Evolutionary conservation across 2,113 vertebrate genomes (phyloP).

Genomic region (Prochilodus magdalenae): DNA sequence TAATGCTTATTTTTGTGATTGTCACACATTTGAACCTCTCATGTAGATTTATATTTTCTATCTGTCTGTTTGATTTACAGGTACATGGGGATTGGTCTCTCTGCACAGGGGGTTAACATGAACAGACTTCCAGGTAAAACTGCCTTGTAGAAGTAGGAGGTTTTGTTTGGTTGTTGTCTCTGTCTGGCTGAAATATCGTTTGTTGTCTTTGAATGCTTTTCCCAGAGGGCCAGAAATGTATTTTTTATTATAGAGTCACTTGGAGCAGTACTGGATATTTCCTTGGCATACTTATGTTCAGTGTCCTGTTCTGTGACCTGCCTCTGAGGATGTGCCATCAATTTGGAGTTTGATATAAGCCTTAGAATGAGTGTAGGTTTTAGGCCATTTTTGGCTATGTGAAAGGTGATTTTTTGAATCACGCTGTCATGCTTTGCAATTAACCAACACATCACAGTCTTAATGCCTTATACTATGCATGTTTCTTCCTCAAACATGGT

Average conservation of each 20-base stretch:
- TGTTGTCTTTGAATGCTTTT: background rate
- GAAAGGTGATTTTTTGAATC: no score
- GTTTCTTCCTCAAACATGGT: no score
- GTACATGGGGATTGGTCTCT: slow-evolving; percentile 99
- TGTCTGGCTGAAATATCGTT: slow-evolving; percentile 14
- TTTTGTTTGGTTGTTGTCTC: background rate
- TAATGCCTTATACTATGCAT: no score
- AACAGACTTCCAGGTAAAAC: slow-evolving; percentile 96
- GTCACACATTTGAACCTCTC: background rate
- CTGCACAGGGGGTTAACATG: slow-evolving; percentile 99
- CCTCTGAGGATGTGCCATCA: no score
- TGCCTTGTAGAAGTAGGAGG: background rate
- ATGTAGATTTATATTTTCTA: background rate
- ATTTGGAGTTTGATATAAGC: no score
- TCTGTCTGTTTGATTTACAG: slow-evolving; percentile 72
- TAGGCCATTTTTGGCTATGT: no score
- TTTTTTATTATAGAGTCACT: background rate
- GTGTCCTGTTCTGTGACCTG: background rate
- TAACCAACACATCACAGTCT: no score
- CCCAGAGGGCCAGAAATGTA: background rate
- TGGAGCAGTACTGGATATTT: background rate
- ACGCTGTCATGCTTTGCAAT: no score
- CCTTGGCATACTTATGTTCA: background rate
- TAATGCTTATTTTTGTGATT: background rate
- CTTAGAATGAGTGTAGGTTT: no score